A percentile compares a stretch with the other conserved stretches of the same genome.
phyloP scores from a whole-genome alignment of 1,140 invertebrate genomes.

The Eriocheir sinensis region DNA sequence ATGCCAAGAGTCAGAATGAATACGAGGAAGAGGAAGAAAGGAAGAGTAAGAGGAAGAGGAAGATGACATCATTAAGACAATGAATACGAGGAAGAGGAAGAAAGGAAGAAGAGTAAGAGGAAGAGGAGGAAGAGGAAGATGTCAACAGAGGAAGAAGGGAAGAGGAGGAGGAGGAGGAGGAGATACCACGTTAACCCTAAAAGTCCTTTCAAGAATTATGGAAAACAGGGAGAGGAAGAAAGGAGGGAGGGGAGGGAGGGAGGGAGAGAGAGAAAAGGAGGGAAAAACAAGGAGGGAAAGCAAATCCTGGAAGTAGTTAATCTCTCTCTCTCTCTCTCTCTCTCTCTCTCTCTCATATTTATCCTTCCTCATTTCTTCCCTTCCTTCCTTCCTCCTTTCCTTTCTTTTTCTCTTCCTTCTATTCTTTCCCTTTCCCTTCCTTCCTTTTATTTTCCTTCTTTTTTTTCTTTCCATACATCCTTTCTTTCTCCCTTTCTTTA shows the following conservation, averaged over 20 bases:
- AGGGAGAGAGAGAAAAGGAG: background rate
- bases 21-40: background rate
- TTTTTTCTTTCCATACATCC: background rate
- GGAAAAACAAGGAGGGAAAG: background rate
- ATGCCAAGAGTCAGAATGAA: background rate
- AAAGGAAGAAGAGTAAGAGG: background rate
- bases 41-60: background rate
- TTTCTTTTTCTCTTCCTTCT: background rate
- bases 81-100: too few relatives aligned
- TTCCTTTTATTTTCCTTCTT: background rate
- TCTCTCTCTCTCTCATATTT: conserved; percentile 19
- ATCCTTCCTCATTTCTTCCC: background rate
- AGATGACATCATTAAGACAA: background rate
- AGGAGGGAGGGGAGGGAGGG: background rate
- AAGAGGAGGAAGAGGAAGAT: background rate
- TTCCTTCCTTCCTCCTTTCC: background rate
- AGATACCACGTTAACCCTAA: too few relatives aligned
- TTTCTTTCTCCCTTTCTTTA: background rate
- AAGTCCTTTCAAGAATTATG: too few relatives aligned
- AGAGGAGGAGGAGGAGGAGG: background rate
- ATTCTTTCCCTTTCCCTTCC: background rate
- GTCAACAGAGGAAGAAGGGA: background rate
- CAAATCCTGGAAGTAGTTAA: background rate
- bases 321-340: conserved; percentile 45
- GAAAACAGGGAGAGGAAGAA: background rate